A percentile compares a stretch with the other conserved stretches of the same genome.
phyloP scores from a whole-genome alignment of 2,888 invertebrate species.

The Hirudinaria manillensis region DNA sequence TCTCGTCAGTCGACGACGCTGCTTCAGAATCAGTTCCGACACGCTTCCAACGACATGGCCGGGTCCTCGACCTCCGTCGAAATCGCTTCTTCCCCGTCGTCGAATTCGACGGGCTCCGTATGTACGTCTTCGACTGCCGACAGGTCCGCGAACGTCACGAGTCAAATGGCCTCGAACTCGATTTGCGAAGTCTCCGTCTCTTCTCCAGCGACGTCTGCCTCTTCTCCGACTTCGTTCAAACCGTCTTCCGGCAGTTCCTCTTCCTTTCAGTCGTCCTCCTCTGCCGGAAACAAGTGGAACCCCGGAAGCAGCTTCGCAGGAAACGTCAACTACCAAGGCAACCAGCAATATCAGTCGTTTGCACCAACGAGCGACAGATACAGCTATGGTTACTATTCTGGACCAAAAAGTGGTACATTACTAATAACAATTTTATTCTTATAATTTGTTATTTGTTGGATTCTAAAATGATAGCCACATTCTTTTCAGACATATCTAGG shows the following conservation, averaged over 20 bases:
- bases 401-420: not conserved
- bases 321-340: not conserved
- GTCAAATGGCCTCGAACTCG: not conserved
- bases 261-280: not conserved
- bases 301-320: not conserved
- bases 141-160: not conserved
- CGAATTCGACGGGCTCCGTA: not conserved
- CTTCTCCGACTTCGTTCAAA: conserved; percentile 2
- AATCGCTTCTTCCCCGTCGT: not conserved
- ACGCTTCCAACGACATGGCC: no score
- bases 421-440: not conserved
- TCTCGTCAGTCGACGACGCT: not conserved
- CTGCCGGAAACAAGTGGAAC: conserved; percentile 7
- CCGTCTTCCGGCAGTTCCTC: not conserved
- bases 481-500: not conserved
- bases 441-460: not conserved
- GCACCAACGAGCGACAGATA: not conserved
- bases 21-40: conserved; percentile 7
- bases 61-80: not conserved
- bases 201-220: not conserved
- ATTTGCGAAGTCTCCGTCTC: not conserved
- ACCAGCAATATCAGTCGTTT: conserved; percentile 8
- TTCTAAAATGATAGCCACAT: not conserved
- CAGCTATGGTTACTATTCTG: not conserved
- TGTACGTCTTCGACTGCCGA: not conserved